Evolutionary conservation across 35 echinoderm and acorn worm species (phyloP).

Genomic region (Ophiothrix spiculata): DNA sequence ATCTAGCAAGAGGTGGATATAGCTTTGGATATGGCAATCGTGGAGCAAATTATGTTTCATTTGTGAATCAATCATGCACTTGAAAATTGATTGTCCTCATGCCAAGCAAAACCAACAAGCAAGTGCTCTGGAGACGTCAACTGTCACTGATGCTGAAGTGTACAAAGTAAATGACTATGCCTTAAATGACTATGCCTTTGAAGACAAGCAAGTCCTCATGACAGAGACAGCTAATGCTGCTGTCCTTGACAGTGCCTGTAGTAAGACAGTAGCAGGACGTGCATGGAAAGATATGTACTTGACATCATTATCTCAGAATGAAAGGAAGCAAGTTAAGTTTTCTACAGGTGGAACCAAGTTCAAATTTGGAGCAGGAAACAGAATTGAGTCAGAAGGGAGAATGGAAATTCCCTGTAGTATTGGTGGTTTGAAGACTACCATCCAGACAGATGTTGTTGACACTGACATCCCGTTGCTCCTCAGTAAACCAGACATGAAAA

Average conservation of each 20-base stretch:
- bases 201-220: slow-evolving; percentile 15
- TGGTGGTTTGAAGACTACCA: slow-evolving; percentile 15
- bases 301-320: slow-evolving; percentile 5
- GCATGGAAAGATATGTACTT: slow-evolving; percentile 16
- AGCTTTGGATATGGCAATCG: neutral
- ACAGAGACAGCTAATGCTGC: slow-evolving; percentile 9
- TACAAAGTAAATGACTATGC: slow-evolving; percentile 19
- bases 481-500: slow-evolving; percentile 42
- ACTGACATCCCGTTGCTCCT: slow-evolving; percentile 39
- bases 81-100: neutral
- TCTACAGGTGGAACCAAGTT: slow-evolving; percentile 28
- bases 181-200: neutral
- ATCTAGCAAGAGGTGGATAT: neutral
- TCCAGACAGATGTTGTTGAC: slow-evolving; percentile 42
- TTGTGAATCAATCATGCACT: slow-evolving; percentile 15
- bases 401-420: slow-evolving; percentile 32
- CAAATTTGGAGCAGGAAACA: slow-evolving; percentile 41
- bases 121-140: neutral
- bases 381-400: slow-evolving; percentile 12
- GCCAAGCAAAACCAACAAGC: neutral
- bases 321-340: slow-evolving; percentile 27
- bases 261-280: slow-evolving; percentile 15
- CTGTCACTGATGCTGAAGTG: neutral
- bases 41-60: neutral
- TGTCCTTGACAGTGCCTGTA: slow-evolving; percentile 14